Evolutionary conservation across 1,140 invertebrate genomes (phyloP), one percentile per base, ranked within the genome.

Genomic region (Drosophila lacteicornis): DNA sequence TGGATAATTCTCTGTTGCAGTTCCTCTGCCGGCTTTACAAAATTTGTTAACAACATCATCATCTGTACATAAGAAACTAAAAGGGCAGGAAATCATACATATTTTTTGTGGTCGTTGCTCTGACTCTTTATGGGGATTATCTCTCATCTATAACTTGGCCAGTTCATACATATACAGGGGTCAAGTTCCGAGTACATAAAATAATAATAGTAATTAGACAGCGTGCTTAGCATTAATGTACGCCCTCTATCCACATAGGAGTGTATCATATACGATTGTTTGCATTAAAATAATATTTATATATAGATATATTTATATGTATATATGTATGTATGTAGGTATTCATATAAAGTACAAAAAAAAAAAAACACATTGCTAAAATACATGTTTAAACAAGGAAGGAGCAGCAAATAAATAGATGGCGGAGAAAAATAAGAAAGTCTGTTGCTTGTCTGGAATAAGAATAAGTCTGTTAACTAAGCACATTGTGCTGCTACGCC

Each of bases 1-100:
- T 22, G 19, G 2, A 22, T 22, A 22, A 60, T 69, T 70, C 45
- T 50, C 61, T 45, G 49, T 45, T 22, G 70, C 60, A 62, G 56
- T 82, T 82, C 51, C 75, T 63, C 56, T 79, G 75, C 58, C 38
- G 74, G 66, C 53, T 69, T 88, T 88, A 88, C 81, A 87, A 88
- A 88, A 56, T 60, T 75, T 63, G 22, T 79, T 86, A 86, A 87
- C 83, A 86, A 87, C 63, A 65, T 88, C 86, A 65, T 88, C 86
- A 61, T 88, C 86, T 86, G 79, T 86, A 86, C 83, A 86, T 73
- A 88, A 87, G 46, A 80, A 88, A 87, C 76, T 65, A 86, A 87
- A n/a, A 15, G 38, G 68, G 77, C 77, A 78, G 78, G 68, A 65
- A 75, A 70, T 70, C 74, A 51, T 67, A 56, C 36, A 56, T n/a